Evolutionary conservation across 1,140 invertebrate genomes (phyloP), one percentile per base, ranked within the genome.

Genomic region (Drosophila kurseongensis): DNA sequence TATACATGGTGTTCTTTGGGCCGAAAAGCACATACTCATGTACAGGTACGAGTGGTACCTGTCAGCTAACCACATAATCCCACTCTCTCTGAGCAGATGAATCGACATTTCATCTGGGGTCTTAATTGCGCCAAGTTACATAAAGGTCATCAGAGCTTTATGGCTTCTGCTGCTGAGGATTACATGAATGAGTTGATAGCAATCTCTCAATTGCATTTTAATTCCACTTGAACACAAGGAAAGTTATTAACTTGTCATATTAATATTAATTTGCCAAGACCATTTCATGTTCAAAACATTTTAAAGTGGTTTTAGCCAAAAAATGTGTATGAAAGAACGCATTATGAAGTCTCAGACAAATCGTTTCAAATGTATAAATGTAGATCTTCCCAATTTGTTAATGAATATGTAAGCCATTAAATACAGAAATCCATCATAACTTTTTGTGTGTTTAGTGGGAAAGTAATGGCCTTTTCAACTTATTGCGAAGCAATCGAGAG

Each of bases 101-200:
- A 52, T 68, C 61, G 47, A 45, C 65, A 44, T 29, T 68, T 68
- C 18, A 51, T 9, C 14, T 16, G 14, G n/a, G 47, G 18, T 12
- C 40, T 68, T 52, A 66, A 68, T 68, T 23, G 61, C n/a, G n/a
- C 32, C 27, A 36, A 36, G 40, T 68, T 68, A 68, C 38, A 68
- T 68, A 68, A 68, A 68, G 65, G 65, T 63, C 65, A 66, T 52
- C 23, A 13, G 14, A 13, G 60, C 35, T 66, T 18, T 68, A 52
- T 66, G 42, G 10, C 32, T 36, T 60, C 8, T 45, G 36, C 36
- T 10, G 58, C 13, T 5, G 16, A 32, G 47, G 23, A 23, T 32
- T 44, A 29, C 32, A 52, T 16, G 50, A 35, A 52, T 16, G 50
- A 52, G 1, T 36, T 18, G 50, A 59, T 42, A 62, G 32, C 35